These are phyloP conservation scores for Megaceryle maxima DNA, from an alignment of 2,113 vertebrate species.

Conservation along the genomic window DNA sequence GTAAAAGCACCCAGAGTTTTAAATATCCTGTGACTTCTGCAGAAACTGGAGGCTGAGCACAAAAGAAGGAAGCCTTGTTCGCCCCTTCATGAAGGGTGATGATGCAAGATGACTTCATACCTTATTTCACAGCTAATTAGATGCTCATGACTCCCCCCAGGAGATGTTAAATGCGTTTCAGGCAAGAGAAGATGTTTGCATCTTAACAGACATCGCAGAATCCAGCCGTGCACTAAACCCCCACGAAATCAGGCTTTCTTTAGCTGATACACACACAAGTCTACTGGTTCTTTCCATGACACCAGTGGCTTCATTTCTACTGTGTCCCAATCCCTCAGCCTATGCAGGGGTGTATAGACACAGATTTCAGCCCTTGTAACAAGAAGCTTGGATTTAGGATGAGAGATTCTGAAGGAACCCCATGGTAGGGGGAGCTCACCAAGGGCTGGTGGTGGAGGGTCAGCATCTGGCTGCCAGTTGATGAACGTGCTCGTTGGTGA, in stretches of 20 bases:
- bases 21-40: not conserved
- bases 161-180: not conserved
- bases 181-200: not conserved
- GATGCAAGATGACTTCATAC: not conserved
- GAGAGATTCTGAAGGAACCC: not conserved
- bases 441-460: not conserved
- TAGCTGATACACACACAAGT: too few relatives aligned
- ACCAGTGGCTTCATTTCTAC: not conserved
- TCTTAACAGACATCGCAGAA: not conserved
- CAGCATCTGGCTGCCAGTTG: fast-evolving
- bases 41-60: not conserved
- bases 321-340: not conserved
- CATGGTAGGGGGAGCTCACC: fast-evolving
- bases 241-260: not conserved
- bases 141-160: fast-evolving
- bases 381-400: not conserved
- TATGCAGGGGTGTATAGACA: fast-evolving
- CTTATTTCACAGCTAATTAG: not conserved
- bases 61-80: not conserved
- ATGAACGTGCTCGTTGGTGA: fast-evolving
- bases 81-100: not conserved
- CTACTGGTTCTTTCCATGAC: not conserved
- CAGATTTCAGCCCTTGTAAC: not conserved
- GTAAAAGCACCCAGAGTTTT: not conserved
- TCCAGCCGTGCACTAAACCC: not conserved